Evolutionary conservation across 2,888 invertebrate species (phyloP), one percentile per base, ranked within the genome.

Genomic region (Rhaphigaster nebulosa): DNA sequence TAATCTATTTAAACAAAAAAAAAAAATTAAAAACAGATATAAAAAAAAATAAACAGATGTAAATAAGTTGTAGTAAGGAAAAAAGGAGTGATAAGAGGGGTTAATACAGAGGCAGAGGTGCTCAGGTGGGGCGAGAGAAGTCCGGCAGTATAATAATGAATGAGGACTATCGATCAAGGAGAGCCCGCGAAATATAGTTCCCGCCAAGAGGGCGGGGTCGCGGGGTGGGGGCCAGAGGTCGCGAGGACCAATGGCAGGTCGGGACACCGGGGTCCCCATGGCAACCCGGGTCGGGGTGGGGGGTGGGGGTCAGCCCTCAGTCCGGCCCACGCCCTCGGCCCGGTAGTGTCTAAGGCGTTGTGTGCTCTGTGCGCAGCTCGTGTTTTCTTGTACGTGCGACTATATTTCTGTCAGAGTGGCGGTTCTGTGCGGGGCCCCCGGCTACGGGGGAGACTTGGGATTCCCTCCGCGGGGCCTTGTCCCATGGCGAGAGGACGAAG

Each of bases 361-460:
- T 26, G 45, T 50, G 45, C 34, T 10, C 87, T 23, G 41, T n/a
- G 70, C 50, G 80, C 23, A 54, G 29, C 60, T n/a, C n/a, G n/a
- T n/a, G 26, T 45, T 38, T 56, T 54, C 18, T 29, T 45, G 38
- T 84, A 41, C 80, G 80, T 84, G 45, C n/a, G 84, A 5, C 15
- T 84, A n/a, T n/a, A 1, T 15, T 38, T 10, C 26, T 15, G n/a
- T 84, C 90, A 90, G 84, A 38, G 92, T 93, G 92, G 93, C 92
- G 92, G 93, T 93, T 92, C 91, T 93, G 93, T 92, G 92, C 93
- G 91, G 92, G 92, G 93, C 94, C 94, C 93, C 94, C 94, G 93
- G 93, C 94, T 93, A 94, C 94, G 93, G 94, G 95, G 93, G 87
- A 76, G 91, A 91, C 88, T 88, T 94, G 95, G 94, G 94, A 95